These are phyloP conservation scores for Oryzias woworae DNA, from an alignment of 2,113 vertebrate genomes.

Conservation along the genomic window DNA sequence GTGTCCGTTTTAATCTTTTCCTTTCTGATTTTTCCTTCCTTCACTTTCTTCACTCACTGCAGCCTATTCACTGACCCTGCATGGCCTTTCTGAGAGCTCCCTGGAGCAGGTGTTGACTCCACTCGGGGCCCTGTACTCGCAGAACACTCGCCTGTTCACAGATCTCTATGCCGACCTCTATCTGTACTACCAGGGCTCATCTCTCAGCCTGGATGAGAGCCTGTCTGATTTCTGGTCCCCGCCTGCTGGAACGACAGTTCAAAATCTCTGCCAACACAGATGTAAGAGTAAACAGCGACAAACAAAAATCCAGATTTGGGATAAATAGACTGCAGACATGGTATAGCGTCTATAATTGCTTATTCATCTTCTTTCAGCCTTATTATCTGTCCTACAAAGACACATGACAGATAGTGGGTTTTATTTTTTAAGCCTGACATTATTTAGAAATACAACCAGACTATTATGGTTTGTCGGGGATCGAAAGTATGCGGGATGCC, in stretches of 20 bases:
- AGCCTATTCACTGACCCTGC: constrained; percentile 89
- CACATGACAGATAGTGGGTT: background rate
- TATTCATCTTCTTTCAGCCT: too few relatives aligned
- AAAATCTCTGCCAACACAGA: constrained; percentile 74
- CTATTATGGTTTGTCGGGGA: background rate
- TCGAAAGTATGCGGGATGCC: background rate
- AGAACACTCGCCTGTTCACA: constrained; percentile 80
- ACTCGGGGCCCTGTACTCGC: constrained; percentile 82
- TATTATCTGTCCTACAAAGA: too few relatives aligned
- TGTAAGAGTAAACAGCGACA: constrained; percentile 30
- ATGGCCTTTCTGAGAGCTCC: constrained; percentile 84
- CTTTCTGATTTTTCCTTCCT: background rate
- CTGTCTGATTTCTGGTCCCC: constrained; percentile 92
- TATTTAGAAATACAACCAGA: background rate
- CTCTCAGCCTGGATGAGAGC: constrained; percentile 88
- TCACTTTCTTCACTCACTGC: constrained; percentile 4
- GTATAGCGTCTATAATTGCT: background rate
- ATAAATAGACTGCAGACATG: background rate
- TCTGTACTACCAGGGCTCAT: constrained; percentile 87
- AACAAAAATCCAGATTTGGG: background rate
- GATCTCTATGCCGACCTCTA: constrained; percentile 87
- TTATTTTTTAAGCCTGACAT: constrained; percentile 5
- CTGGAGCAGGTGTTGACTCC: constrained; percentile 82
- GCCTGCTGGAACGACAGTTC: constrained; percentile 87
- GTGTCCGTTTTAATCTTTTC: background rate